These are phyloP conservation scores for Latrodectus geometricus DNA, from an alignment of 1,140 invertebrate genomes.

Conservation along the genomic window DNA sequence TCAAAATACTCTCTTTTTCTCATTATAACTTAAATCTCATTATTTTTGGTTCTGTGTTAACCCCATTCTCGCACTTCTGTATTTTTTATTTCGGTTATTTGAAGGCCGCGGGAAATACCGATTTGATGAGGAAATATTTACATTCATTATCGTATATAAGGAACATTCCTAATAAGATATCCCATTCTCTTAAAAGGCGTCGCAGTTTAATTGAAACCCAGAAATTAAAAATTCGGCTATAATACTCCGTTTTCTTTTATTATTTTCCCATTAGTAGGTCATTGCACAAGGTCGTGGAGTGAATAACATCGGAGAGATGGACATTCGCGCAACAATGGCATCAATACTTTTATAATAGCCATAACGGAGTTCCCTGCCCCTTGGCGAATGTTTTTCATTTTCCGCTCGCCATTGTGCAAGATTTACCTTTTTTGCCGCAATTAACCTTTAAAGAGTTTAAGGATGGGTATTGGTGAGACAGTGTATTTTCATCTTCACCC, in stretches of 20 bases:
- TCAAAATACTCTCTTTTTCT: too few species aligned
- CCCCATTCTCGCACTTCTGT: not conserved
- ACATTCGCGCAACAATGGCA: too few species aligned
- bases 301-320: not conserved
- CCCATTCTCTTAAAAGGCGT: not conserved
- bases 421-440: too few species aligned
- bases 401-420: too few species aligned
- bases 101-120: not conserved
- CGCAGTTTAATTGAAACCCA: not conserved
- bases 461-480: too few species aligned
- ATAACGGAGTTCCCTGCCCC: too few species aligned
- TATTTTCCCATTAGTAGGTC: not conserved
- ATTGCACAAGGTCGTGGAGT: not conserved
- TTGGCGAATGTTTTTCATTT: too few species aligned
- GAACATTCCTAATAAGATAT: not conserved
- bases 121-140: not conserved
- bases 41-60: too few species aligned
- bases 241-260: not conserved
- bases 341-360: too few species aligned
- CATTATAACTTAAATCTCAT: too few species aligned
- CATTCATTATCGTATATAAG: not conserved
- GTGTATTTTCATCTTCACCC: too few species aligned
- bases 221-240: not conserved
- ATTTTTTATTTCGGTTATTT: not conserved
- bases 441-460: too few species aligned